Conservation (phyloP, 1,140 invertebrate genomes). For the Prorops nasuta region DNA sequence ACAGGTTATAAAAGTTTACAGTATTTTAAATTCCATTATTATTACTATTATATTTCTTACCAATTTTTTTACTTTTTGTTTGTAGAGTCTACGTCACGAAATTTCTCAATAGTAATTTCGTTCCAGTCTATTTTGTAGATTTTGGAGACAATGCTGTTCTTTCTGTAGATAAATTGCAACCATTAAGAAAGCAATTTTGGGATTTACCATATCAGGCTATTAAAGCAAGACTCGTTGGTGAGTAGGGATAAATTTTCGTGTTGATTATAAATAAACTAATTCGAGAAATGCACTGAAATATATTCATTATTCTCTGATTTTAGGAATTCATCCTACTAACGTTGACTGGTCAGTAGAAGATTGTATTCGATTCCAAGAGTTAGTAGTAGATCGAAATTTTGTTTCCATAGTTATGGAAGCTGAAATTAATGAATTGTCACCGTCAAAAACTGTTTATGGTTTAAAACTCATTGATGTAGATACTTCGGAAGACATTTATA, state of each 20-base stretch:
- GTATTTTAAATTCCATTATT: constrained; percentile 1
- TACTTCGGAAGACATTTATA: constrained; percentile 55
- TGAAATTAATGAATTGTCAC: constrained; percentile 52
- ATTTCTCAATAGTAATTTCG: constrained; percentile 47
- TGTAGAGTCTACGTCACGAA: constrained; percentile 48
- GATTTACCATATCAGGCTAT: constrained; percentile 61
- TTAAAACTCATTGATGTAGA: constrained; percentile 60
- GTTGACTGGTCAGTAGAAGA: constrained; percentile 62
- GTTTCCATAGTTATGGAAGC: constrained; percentile 57
- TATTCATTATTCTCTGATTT: constrained; percentile 23
- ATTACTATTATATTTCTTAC: not conserved
- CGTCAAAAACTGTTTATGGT: constrained; percentile 53
- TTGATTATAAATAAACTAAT: constrained; percentile 1
- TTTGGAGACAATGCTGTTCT: constrained; percentile 56
- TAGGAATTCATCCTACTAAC: constrained; percentile 59
- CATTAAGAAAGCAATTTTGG: constrained; percentile 52
- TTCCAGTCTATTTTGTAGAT: constrained; percentile 60
- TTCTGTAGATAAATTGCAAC: constrained; percentile 46
- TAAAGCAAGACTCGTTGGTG: constrained; percentile 58
- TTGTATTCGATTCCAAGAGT: constrained; percentile 59
- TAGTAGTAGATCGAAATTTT: constrained; percentile 60
- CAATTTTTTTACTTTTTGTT: constrained; percentile 10
- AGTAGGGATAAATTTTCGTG: constrained; percentile 15
- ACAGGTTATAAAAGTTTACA: constrained; percentile 50
- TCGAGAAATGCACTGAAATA: not conserved